Evolutionary conservation across 2,797 vertebrate species (phyloP).

Genomic region (Atherinosoma microstoma): DNA sequence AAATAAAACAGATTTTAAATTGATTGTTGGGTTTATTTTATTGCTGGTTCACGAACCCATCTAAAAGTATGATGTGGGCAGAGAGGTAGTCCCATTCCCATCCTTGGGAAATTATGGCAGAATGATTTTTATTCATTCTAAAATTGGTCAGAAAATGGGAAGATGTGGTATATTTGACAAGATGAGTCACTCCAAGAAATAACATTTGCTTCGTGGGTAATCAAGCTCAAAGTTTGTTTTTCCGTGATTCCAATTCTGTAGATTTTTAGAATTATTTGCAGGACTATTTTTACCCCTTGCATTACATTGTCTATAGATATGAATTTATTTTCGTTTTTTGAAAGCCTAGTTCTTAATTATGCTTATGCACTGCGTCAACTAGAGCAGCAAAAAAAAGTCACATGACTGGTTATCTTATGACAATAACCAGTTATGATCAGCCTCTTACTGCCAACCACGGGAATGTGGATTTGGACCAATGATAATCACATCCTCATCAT

Average conservation of each 20-base stretch:
- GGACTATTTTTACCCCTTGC: not conserved
- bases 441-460: too few species aligned
- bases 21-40: conserved; percentile 3
- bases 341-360: not conserved
- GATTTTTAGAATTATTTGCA: not conserved
- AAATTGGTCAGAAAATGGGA: not conserved
- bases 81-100: not conserved
- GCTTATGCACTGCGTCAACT: too few species aligned
- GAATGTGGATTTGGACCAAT: too few species aligned
- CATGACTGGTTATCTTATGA: too few species aligned
- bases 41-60: not conserved
- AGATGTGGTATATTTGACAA: conserved; percentile 1
- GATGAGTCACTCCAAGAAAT: conserved; percentile 17
- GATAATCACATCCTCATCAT: too few species aligned
- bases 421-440: too few species aligned
- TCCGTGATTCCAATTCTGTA: conserved; percentile 5
- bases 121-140: not conserved
- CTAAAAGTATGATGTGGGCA: not conserved
- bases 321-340: not conserved
- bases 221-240: not conserved
- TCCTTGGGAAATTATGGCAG: not conserved
- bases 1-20: not conserved
- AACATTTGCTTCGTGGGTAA: not conserved
- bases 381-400: too few species aligned
- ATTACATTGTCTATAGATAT: not conserved